Percentiles rank a stretch among this genome's conserved stretches.
Evolutionary conservation across 2,113 vertebrate genomes (phyloP).

Genomic region (Sceloporus undulatus): DNA sequence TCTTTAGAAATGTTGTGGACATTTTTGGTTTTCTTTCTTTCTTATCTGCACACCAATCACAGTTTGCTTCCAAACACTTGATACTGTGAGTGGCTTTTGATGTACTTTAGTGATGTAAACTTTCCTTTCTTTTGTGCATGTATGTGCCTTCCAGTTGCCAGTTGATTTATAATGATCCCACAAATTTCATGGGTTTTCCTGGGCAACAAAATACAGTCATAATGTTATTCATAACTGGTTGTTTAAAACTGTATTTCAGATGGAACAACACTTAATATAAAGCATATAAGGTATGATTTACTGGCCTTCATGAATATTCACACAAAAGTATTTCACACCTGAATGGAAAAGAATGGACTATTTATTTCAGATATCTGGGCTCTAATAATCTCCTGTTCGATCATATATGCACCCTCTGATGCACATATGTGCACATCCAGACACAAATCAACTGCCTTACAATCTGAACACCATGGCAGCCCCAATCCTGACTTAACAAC

Average conservation of each 20-base stretch:
- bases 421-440: not conserved
- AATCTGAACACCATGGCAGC: too few relatives aligned
- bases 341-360: not conserved
- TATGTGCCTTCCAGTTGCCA: too few relatives aligned
- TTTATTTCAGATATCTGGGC: not conserved
- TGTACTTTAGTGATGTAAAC: constrained; percentile 41
- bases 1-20: constrained; percentile 70
- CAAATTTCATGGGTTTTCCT: too few relatives aligned
- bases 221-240: constrained; percentile 42
- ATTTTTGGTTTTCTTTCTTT: constrained; percentile 54
- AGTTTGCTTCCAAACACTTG: constrained; percentile 58
- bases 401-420: too few relatives aligned
- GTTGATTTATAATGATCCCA: too few relatives aligned
- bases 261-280: constrained; percentile 45
- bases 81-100: constrained; percentile 56
- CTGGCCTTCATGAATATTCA: constrained; percentile 33
- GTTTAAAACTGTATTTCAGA: constrained; percentile 60
- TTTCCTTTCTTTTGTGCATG: constrained; percentile 32
- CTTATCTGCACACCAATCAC: constrained; percentile 61
- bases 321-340: not conserved
- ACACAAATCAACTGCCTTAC: not conserved
- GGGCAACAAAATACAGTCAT: constrained; percentile 3
- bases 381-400: not conserved
- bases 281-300: constrained; percentile 43
- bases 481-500: too few relatives aligned